A percentile compares a stretch with the other conserved stretches of the same genome.
phyloP scores from a whole-genome alignment of 2,113 vertebrate genomes.

The Copsychus sechellarum region DNA sequence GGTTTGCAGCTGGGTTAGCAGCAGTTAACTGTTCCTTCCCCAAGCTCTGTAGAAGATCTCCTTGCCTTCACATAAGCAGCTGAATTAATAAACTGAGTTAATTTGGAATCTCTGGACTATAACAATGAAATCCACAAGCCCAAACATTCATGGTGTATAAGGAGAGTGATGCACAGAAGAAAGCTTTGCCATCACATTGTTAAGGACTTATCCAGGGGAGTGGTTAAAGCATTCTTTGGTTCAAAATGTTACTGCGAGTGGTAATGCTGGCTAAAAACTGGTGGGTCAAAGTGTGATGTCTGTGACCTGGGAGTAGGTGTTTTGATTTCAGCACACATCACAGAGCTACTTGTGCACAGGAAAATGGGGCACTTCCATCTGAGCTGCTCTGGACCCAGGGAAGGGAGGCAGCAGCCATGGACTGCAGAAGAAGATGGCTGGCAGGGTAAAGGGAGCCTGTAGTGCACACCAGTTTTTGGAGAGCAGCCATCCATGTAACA shows the following conservation, averaged over 20 bases:
- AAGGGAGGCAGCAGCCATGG: not conserved
- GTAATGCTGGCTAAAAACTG: not conserved
- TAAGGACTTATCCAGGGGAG: not conserved
- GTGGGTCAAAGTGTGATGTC: not conserved
- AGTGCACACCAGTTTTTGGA: not conserved
- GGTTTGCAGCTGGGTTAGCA: not conserved
- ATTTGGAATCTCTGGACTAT: not conserved
- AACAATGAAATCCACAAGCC: not conserved
- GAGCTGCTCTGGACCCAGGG: not conserved
- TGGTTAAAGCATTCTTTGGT: not conserved
- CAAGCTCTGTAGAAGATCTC: not conserved
- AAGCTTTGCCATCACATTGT: not conserved
- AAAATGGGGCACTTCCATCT: not conserved
- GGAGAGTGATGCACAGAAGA: not conserved
- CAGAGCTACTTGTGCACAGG: not conserved
- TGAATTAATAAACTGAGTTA: not conserved
- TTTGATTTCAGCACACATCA: not conserved
- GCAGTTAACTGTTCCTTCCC: not conserved
- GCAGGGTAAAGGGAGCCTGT: not conserved
- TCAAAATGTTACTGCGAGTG: not conserved
- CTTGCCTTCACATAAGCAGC: accelerated
- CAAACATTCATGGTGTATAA: not conserved
- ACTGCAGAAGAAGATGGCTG: not conserved
- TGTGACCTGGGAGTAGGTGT: not conserved
- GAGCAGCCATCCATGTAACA: accelerated